Percentiles rank a stretch among this genome's conserved stretches.
Evolutionary conservation across 2,888 invertebrate genomes (phyloP).

Genomic region (Flexamia atlantica): DNA sequence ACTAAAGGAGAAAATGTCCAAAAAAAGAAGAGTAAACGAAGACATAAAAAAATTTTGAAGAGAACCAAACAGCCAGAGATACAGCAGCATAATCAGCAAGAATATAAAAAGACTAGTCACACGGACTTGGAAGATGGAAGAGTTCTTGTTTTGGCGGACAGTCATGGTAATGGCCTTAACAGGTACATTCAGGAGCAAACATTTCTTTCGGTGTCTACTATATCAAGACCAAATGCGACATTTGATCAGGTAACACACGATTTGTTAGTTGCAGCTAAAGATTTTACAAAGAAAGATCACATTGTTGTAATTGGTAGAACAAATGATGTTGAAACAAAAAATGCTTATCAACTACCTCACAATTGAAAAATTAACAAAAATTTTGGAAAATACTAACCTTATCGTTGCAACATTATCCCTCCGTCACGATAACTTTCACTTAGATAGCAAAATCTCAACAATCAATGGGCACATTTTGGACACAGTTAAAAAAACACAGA

Average conservation of each 20-base stretch:
- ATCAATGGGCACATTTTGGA: neutral
- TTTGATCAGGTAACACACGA: neutral
- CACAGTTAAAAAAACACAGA: neutral
- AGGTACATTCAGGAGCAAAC: constrained; percentile 1
- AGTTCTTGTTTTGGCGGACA: constrained; percentile 5
- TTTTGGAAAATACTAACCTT: neutral
- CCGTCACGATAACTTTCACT: neutral
- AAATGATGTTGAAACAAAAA: neutral
- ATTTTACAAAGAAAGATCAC: constrained; percentile 24
- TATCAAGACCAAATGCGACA: constrained; percentile 9
- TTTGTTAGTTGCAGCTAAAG: neutral
- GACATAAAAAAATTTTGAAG: neutral
- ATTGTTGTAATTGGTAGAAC: constrained; percentile 21
- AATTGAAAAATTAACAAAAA: neutral
- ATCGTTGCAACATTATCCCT: neutral
- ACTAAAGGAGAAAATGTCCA: neutral
- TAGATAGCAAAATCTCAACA: neutral
- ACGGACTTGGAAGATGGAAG: neutral
- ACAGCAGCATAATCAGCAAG: neutral
- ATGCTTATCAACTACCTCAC: neutral
- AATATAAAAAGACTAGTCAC: neutral
- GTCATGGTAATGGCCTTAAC: constrained; percentile 11
- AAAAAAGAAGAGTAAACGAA: neutral
- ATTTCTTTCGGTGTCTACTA: neutral
- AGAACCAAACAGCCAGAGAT: neutral